These are phyloP conservation scores for Drosophila ercepeae DNA, from an alignment of 1,140 invertebrate species.

Conservation along the genomic window DNA sequence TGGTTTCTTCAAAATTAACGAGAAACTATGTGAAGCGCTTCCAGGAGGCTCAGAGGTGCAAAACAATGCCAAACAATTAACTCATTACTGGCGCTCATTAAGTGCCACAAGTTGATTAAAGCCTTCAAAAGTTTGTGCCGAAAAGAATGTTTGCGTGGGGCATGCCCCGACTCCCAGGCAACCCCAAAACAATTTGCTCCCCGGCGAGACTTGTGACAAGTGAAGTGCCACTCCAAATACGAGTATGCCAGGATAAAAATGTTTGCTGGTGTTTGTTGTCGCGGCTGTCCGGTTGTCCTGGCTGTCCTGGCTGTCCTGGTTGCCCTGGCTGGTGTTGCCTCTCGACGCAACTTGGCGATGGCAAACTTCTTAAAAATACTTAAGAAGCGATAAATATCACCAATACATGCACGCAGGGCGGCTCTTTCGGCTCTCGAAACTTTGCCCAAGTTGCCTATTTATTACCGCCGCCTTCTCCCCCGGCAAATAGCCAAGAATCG, in stretches of 20 bases:
- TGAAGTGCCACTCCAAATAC: slow-evolving; percentile 77
- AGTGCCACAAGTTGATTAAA: slow-evolving; percentile 74
- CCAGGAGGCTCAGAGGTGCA: not conserved
- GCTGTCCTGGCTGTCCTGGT: not conserved
- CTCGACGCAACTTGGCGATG: slow-evolving; percentile 64
- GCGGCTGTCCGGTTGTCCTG: slow-evolving; percentile 16
- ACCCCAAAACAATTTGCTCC: slow-evolving; percentile 21
- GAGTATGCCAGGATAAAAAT: slow-evolving; percentile 72
- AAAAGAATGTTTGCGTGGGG: slow-evolving; percentile 48
- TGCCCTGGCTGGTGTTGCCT: slow-evolving; percentile 18
- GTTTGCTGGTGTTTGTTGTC: slow-evolving; percentile 58
- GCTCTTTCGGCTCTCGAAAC: slow-evolving; percentile 64
- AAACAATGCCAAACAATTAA: slow-evolving; percentile 69
- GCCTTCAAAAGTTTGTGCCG: slow-evolving; percentile 66
- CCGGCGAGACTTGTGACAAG: slow-evolving; percentile 51
- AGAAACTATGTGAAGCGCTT: slow-evolving; percentile 8
- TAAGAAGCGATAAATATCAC: slow-evolving; percentile 77
- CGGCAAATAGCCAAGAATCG: no score
- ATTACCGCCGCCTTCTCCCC: no score
- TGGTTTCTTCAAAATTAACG: not conserved
- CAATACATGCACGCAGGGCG: slow-evolving; percentile 41
- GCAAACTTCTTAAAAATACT: slow-evolving; percentile 81
- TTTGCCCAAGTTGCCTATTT: slow-evolving; percentile 74
- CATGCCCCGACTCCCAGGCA: not conserved
- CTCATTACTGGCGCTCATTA: slow-evolving; percentile 73